Conservation (phyloP, 2,113 vertebrate species). For the Pangasianodon gigas region DNA sequence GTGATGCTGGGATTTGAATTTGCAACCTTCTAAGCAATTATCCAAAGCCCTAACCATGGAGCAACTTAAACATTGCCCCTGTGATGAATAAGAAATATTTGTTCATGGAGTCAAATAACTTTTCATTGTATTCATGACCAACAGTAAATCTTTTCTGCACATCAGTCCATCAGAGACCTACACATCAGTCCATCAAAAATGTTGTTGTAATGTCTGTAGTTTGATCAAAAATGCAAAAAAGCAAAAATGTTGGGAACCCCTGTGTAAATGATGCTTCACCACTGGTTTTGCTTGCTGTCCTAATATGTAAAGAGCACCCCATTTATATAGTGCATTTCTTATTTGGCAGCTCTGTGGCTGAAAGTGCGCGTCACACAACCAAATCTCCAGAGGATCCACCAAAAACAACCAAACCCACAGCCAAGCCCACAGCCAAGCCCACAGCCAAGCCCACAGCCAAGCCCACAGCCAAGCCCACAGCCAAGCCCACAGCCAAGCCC, state of each 20-base stretch:
- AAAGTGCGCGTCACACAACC: not conserved
- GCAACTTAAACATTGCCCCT: not conserved
- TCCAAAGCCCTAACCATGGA: not conserved
- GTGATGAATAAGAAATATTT: not conserved
- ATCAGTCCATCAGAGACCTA: not conserved
- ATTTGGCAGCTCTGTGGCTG: not conserved
- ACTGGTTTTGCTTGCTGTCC: not conserved
- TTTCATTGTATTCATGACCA: not conserved
- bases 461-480: not conserved
- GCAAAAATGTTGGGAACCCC: not conserved
- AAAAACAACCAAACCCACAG: not conserved
- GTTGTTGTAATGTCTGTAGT: not conserved
- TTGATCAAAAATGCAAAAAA: not conserved
- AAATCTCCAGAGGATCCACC: constrained; percentile 15
- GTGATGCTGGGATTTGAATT: not conserved
- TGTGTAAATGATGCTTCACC: not conserved
- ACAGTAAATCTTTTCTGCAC: not conserved
- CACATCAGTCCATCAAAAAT: not conserved
- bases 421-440: not conserved
- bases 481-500: not conserved
- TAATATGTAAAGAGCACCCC: not conserved
- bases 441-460: not conserved
- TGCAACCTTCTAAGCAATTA: not conserved
- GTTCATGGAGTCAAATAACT: not conserved
- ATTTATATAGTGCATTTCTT: not conserved